These are phyloP conservation scores for Platerodrilus igneus DNA, from an alignment of 2,888 invertebrate species.

Conservation along the genomic window DNA sequence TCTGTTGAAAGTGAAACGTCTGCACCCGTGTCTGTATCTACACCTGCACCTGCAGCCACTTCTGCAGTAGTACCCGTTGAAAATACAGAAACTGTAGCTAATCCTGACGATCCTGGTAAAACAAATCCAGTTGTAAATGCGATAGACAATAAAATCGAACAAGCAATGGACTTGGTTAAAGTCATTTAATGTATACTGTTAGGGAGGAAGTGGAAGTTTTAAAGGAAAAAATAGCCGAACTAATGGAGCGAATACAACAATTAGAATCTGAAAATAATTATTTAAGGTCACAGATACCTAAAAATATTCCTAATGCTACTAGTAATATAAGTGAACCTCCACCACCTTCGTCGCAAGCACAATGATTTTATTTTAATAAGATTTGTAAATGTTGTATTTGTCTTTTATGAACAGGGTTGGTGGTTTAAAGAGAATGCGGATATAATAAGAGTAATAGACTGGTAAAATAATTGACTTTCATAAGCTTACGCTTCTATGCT, in stretches of 20 bases:
- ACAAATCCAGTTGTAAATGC: constrained; percentile 55
- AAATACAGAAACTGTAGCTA: constrained; percentile 25
- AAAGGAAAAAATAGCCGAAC: constrained; percentile 67
- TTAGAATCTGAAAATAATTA: constrained; percentile 67
- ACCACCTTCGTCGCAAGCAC: constrained; percentile 16
- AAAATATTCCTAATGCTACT: constrained; percentile 25
- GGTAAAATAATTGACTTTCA: no score
- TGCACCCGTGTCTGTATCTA: no score
- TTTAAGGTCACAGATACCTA: constrained; percentile 50
- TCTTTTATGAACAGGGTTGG: no score
- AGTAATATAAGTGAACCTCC: no score
- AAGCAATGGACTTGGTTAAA: constrained; percentile 75
- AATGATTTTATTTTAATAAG: constrained; percentile 12
- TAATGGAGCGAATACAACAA: constrained; percentile 65
- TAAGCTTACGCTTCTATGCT: no score
- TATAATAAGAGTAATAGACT: no score
- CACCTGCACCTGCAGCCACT: no score
- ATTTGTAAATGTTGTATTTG: constrained; percentile 8
- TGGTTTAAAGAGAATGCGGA: no score
- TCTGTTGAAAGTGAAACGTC: no score
- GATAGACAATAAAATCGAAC: constrained; percentile 76
- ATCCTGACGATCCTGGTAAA: constrained; percentile 38
- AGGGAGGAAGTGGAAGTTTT: constrained; percentile 73
- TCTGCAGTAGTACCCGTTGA: constrained; percentile 29
- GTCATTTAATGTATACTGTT: constrained; percentile 74